A percentile compares a stretch with the other conserved stretches of the same genome.
phyloP scores from a whole-genome alignment of 2,888 invertebrate species.

The Macrophya alboannulata region DNA sequence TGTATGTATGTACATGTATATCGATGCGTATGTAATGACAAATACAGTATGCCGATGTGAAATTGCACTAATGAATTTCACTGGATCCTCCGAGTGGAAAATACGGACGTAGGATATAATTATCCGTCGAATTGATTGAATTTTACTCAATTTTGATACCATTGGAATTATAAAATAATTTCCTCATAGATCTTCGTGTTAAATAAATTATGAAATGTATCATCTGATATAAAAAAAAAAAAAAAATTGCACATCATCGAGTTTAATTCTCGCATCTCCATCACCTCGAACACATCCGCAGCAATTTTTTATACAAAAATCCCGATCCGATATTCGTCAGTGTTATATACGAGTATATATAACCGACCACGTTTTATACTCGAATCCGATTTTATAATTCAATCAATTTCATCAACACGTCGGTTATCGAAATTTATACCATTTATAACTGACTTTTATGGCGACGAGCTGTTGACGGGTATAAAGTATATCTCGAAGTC shows the following conservation, averaged over 20 bases:
- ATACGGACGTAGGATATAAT: not conserved
- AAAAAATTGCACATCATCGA: not conserved
- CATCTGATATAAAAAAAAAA: not conserved
- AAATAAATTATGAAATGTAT: not conserved
- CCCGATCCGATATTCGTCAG: too few species aligned
- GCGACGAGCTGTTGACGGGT: too few species aligned
- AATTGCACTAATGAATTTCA: too few species aligned
- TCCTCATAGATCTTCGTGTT: too few species aligned
- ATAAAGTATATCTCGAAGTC: not conserved
- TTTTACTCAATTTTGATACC: not conserved
- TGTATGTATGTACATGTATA: not conserved
- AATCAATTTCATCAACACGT: not conserved
- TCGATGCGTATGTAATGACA: not conserved
- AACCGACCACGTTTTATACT: not conserved
- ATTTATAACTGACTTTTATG: not conserved
- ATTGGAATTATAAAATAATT: not conserved
- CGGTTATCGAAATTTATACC: slow-evolving; percentile 19
- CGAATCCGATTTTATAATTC: not conserved
- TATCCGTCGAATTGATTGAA: not conserved
- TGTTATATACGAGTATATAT: not conserved
- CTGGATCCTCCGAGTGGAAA: not conserved
- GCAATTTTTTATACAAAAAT: too few species aligned
- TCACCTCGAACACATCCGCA: not conserved
- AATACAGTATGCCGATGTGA: too few species aligned
- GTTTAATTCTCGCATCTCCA: not conserved